These are phyloP conservation scores for Tetrapedia diversipes DNA, from an alignment of 2,888 invertebrate species.

Conservation along the genomic window DNA sequence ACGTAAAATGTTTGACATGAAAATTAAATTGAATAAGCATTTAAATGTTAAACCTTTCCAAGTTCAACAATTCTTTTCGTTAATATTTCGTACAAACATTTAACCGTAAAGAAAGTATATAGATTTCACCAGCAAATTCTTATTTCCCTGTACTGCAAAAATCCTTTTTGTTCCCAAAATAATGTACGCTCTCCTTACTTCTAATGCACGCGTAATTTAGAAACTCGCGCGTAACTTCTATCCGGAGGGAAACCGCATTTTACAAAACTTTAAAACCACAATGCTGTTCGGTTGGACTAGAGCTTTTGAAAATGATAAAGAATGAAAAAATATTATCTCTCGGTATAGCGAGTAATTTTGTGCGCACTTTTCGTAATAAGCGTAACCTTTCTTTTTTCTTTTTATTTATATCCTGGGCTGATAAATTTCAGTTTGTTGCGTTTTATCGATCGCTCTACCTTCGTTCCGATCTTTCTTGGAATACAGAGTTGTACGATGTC, in stretches of 20 bases:
- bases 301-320: too few relatives aligned
- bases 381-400: neutral
- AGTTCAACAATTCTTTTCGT: neutral
- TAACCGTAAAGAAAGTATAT: neutral
- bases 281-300: conserved; percentile 9
- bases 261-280: conserved; percentile 17
- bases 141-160: neutral
- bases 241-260: neutral
- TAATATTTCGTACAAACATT: neutral
- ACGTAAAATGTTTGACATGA: too few relatives aligned
- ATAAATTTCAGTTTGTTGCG: neutral
- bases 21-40: too few relatives aligned
- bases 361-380: neutral
- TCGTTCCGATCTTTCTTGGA: neutral
- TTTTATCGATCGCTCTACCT: neutral
- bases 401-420: neutral
- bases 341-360: too few relatives aligned
- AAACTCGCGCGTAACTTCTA: neutral
- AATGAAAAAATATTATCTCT: too few relatives aligned
- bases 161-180: conserved; percentile 4
- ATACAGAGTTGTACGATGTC: neutral
- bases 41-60: too few relatives aligned
- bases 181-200: conserved; percentile 8
- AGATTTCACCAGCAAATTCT: neutral
- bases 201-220: conserved; percentile 14